A percentile compares a stretch with the other conserved stretches of the same genome.
Evolutionary conservation across 2,797 vertebrate species (phyloP).

Genomic region (Channa striata): DNA sequence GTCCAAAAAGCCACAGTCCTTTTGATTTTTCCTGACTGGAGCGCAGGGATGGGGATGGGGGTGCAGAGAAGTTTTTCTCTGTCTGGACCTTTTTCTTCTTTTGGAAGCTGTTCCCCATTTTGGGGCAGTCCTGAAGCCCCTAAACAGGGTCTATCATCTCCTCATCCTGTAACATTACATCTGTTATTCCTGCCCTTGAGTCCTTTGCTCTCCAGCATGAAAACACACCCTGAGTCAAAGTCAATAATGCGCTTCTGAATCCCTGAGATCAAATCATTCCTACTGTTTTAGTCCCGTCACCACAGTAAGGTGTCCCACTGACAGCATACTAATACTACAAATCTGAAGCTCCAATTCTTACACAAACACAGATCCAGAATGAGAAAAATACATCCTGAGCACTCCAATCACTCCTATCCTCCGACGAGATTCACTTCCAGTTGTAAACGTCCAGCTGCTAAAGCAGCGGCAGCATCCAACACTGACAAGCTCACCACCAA

Average conservation of each 20-base stretch:
- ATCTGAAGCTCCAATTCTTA: conserved; percentile 19
- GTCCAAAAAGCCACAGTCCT: conserved; percentile 75
- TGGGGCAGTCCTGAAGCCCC: conserved; percentile 57
- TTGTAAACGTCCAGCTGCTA: conserved; percentile 67
- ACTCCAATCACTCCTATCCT: conserved; percentile 28
- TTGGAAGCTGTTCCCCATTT: conserved; percentile 84
- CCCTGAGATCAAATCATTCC: conserved; percentile 52
- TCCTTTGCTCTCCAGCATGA: conserved; percentile 24
- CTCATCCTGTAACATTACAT: conserved; percentile 54
- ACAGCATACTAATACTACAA: conserved; percentile 57
- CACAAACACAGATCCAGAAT: conserved; percentile 18
- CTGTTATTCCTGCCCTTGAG: conserved; percentile 35
- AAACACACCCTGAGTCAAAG: conserved; percentile 46
- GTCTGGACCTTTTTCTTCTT: conserved; percentile 79
- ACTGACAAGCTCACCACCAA: conserved; percentile 63
- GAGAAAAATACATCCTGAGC: conserved; percentile 28
- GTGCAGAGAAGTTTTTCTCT: conserved; percentile 38
- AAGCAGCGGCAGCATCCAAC: conserved; percentile 60
- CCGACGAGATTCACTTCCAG: conserved; percentile 37
- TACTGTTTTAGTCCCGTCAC: conserved; percentile 53
- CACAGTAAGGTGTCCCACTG: conserved; percentile 53
- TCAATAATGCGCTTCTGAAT: conserved; percentile 39
- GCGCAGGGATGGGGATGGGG: conserved; percentile 6
- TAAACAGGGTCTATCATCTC: conserved; percentile 59
- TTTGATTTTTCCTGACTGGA: conserved; percentile 54